Percentiles rank a stretch among this genome's conserved stretches.
phyloP scores from a whole-genome alignment of 2,888 invertebrate species.

The Empis livida region DNA sequence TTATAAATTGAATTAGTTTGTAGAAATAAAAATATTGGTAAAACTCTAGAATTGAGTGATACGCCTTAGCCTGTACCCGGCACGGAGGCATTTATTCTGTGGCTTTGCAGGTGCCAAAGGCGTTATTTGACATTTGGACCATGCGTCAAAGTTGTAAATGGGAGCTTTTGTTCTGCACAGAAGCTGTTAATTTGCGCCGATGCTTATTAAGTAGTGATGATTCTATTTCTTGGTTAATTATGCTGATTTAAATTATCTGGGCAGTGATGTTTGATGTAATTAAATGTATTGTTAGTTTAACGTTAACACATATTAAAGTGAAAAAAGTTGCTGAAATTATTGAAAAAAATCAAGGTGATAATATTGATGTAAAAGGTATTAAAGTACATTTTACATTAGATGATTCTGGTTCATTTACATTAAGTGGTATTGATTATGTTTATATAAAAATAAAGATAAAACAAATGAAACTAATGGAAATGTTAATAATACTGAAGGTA shows the following conservation, averaged over 20 bases:
- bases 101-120: too few relatives aligned
- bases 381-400: slow-evolving; percentile 94
- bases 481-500: slow-evolving; percentile 27
- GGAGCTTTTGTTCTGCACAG: too few relatives aligned
- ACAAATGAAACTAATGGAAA: slow-evolving; percentile 17
- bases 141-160: too few relatives aligned
- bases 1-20: too few relatives aligned
- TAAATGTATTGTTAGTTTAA: slow-evolving; percentile 53
- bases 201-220: too few relatives aligned
- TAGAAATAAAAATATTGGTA: too few relatives aligned
- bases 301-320: slow-evolving; percentile 55
- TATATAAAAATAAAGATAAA: slow-evolving; percentile 58
- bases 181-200: too few relatives aligned
- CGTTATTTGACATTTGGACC: too few relatives aligned
- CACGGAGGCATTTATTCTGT: too few relatives aligned
- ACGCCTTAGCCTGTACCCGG: too few relatives aligned
- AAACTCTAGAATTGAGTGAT: too few relatives aligned
- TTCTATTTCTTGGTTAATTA: slow-evolving; percentile 87
- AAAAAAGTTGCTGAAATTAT: slow-evolving; percentile 66
- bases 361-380: slow-evolving; percentile 71
- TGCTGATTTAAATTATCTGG: slow-evolving; percentile 69
- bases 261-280: slow-evolving; percentile 52
- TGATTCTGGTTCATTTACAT: slow-evolving; percentile 78
- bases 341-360: slow-evolving; percentile 58
- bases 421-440: slow-evolving; percentile 72